Conservation (phyloP, 2,113 vertebrate genomes). For the Aplodontia rufa region DNA sequence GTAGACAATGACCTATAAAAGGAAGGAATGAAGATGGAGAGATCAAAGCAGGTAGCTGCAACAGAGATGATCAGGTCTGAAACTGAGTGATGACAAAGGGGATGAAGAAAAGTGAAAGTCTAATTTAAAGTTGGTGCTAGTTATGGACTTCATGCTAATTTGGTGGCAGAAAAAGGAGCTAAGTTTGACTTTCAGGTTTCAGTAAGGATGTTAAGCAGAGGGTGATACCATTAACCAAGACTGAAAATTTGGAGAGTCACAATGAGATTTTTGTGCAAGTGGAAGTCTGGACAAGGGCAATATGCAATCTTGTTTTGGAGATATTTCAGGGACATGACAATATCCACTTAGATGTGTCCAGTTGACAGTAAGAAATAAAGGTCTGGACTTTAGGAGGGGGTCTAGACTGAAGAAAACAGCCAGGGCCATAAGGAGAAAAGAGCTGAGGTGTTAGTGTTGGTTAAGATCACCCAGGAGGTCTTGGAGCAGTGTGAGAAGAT, state of each 20-base stretch:
- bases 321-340: not conserved
- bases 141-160: not conserved
- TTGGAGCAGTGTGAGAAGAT: constrained; percentile 24
- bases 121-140: not conserved
- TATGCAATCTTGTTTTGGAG: not conserved
- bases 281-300: not conserved
- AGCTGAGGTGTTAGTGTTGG: not conserved
- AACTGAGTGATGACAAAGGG: not conserved
- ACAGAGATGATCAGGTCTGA: not conserved
- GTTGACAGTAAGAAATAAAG: not conserved
- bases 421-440: not conserved
- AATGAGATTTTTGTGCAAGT: not conserved
- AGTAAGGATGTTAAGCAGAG: not conserved
- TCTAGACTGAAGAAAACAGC: not conserved
- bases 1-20: not conserved
- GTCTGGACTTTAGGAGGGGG: not conserved
- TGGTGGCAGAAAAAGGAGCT: not conserved
- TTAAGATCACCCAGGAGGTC: not conserved
- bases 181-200: not conserved
- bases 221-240: not conserved
- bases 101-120: not conserved
- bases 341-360: not conserved
- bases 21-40: not conserved
- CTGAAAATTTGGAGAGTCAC: not conserved
- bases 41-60: not conserved